phyloP scores from a whole-genome alignment of 1,140 invertebrate species.

The Halesus radiatus region DNA sequence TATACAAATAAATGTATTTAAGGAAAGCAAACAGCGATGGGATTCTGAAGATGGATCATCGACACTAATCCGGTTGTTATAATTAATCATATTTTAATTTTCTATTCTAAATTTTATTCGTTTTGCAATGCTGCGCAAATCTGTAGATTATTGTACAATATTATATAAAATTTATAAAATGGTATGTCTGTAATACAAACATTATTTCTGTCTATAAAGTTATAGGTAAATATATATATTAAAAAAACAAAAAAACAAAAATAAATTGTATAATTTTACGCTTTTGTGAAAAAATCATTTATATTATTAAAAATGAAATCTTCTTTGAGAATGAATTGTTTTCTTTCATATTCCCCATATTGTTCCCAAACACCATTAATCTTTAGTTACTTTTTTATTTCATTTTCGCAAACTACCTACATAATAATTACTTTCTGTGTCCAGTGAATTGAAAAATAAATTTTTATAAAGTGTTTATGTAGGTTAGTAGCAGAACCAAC shows the following conservation, averaged over 20 bases:
- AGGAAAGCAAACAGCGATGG: neutral
- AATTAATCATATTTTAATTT: conserved; percentile 31
- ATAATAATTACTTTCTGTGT: too few species aligned
- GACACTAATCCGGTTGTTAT: conserved; percentile 27
- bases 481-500: too few species aligned
- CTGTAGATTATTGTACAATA: conserved; percentile 56
- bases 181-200: conserved; percentile 52
- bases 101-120: conserved; percentile 33
- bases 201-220: conserved; percentile 46
- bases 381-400: too few species aligned
- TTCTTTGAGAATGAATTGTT: conserved; percentile 46
- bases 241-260: conserved; percentile 48
- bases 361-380: too few species aligned
- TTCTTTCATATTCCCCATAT: neutral
- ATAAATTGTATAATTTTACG: conserved; percentile 58
- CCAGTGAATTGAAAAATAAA: too few species aligned
- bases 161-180: conserved; percentile 50
- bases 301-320: conserved; percentile 56
- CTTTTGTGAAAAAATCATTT: conserved; percentile 58
- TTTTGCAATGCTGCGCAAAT: conserved; percentile 44
- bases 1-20: conserved; percentile 6
- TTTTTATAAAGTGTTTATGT: too few species aligned
- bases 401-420: too few species aligned
- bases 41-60: conserved; percentile 15
- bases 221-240: conserved; percentile 50